These are phyloP conservation scores for Luidia sarsii DNA, from an alignment of 53 echinoderm and acorn worm species.

Conservation along the genomic window DNA sequence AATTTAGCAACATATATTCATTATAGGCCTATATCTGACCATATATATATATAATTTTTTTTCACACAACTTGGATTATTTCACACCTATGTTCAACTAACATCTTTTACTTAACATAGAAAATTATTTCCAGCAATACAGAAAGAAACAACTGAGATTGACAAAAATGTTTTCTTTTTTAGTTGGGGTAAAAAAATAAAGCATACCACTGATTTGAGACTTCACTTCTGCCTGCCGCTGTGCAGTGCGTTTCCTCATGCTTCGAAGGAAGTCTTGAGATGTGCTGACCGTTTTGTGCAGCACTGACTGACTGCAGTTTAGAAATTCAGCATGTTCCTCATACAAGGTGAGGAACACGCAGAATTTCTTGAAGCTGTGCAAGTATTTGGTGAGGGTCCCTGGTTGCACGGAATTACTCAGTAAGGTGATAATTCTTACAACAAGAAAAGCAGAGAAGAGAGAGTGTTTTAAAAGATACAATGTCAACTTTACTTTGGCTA, in stretches of 20 bases:
- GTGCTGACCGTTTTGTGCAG: background rate
- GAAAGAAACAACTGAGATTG: too few relatives aligned
- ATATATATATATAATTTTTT: too few relatives aligned
- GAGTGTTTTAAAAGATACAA: too few relatives aligned
- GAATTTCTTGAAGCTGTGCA: background rate
- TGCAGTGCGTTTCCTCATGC: background rate
- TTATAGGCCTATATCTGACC: too few relatives aligned
- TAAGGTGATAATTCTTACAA: constrained; percentile 10
- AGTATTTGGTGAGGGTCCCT: background rate
- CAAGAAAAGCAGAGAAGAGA: background rate
- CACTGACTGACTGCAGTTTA: background rate
- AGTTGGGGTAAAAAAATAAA: background rate
- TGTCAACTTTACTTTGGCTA: too few relatives aligned
- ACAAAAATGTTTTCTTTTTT: too few relatives aligned
- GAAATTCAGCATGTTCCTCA: background rate
- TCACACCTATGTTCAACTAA: too few relatives aligned
- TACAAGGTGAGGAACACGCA: constrained; percentile 9
- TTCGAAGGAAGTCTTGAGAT: background rate
- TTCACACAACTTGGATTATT: too few relatives aligned
- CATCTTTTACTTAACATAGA: too few relatives aligned
- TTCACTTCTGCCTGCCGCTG: constrained; percentile 1
- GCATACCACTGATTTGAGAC: background rate
- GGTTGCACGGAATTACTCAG: background rate
- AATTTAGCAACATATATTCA: too few relatives aligned
- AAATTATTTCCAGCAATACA: too few relatives aligned